These are phyloP conservation scores for Platorchestia sp. DNA, from an alignment of 1,140 invertebrate species.

Conservation along the genomic window DNA sequence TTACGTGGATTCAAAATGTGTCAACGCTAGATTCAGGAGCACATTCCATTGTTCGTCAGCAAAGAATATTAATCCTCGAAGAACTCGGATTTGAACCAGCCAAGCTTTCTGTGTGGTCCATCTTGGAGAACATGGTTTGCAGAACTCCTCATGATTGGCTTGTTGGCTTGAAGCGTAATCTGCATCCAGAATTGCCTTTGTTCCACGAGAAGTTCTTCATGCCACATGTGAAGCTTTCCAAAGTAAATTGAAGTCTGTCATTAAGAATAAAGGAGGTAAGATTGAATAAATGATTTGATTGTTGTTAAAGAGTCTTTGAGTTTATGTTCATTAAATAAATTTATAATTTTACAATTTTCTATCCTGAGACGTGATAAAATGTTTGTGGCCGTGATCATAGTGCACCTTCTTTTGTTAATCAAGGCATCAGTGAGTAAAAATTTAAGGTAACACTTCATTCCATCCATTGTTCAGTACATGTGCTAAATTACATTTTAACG, in stretches of 20 bases:
- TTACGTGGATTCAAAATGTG: not conserved
- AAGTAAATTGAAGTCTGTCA: not conserved
- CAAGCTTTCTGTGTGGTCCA: not conserved
- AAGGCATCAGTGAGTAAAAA: too few species aligned
- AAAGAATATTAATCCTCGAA: not conserved
- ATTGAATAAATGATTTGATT: too few species aligned
- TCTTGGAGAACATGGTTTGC: not conserved
- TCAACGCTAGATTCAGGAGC: not conserved
- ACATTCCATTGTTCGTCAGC: not conserved
- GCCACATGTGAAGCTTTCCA: not conserved
- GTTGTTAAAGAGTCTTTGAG: too few species aligned
- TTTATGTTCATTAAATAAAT: too few species aligned
- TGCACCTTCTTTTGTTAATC: too few species aligned
- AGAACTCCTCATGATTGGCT: not conserved
- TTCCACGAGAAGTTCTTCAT: not conserved
- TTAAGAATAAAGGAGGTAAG: too few species aligned
- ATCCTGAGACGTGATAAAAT: too few species aligned
- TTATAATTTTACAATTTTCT: too few species aligned
- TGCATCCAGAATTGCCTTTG: not conserved
- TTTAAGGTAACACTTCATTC: too few species aligned
- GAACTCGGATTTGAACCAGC: not conserved
- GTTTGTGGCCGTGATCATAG: too few species aligned
- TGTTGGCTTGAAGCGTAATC: not conserved
- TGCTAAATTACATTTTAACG: too few species aligned
- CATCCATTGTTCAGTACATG: too few species aligned